Base-by-base conservation (phyloP, 1,140 invertebrate species). In the Papilio helenus region DNA sequence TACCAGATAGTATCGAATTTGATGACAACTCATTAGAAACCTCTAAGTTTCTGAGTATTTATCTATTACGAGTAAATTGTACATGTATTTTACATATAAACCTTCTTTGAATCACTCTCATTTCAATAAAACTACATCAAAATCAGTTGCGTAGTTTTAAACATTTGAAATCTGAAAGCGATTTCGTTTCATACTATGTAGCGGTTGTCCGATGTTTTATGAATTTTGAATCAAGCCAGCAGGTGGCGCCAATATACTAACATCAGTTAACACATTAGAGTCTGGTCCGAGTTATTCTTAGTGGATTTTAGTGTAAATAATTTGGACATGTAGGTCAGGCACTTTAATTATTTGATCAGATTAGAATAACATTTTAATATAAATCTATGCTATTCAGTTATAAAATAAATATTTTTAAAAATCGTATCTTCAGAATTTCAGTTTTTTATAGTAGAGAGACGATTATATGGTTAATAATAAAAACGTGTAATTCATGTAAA, bases 261-360 rank as follows among this genome's bases (percentile, higher is more conserved):
- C 8, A n/a, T 55, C 51, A 20, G 7, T 55, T 55, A 68, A 29
- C 16, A 68, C 23, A 61, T 34, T 68, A 26, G 26, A 16, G 14
- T 16, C 61, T 2, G 26, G 26, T 29, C 0, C 61, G n/a, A n/a
- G 51, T 55, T 55, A 55, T 55, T 55, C 8, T 68, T 68, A 34
- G 61, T 29, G 16, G 10, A 68, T 68, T 68, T 68, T 29, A 68
- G 26, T 68, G 61, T 68, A 68, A 68, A 68, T 68, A 68, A 29
- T 68, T 29, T 68, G 61, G 1, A 29, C 34, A 68, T 34, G 18
- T 55, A 55, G 51, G 51, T 55, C 51, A 20, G n/a, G 1, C 18
- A 55, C 18, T 55, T 20, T 20, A 20, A 20, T 55, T n/a, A 20
- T 55, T 55, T 26, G 23, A 61, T 26, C 26, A 3, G 10, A 26